Evolutionary conservation across 2,797 vertebrate species (phyloP).

Genomic region (Malurus splendens): DNA sequence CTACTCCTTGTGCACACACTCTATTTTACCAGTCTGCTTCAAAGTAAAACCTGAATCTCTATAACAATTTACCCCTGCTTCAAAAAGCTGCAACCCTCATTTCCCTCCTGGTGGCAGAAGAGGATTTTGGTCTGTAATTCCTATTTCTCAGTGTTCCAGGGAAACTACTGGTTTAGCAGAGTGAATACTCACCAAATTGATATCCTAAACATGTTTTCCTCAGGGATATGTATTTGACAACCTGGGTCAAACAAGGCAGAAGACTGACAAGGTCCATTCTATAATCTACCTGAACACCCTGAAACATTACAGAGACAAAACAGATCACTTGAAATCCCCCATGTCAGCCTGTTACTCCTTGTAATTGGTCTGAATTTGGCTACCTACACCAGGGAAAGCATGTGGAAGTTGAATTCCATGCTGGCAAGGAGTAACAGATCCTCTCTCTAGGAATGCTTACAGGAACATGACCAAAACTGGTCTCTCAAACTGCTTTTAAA

Average conservation of each 20-base stretch:
- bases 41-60: not conserved
- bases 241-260: not conserved
- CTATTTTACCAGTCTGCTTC: not conserved
- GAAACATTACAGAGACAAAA: not conserved
- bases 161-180: not conserved
- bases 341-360: accelerated
- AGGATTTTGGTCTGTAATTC: not conserved
- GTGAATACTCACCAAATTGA: not conserved
- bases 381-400: not conserved
- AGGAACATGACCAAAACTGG: not conserved
- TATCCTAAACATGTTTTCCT: not conserved
- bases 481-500: not conserved
- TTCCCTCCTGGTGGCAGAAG: not conserved
- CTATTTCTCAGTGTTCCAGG: not conserved
- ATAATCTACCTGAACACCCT: not conserved
- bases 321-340: accelerated
- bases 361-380: not conserved
- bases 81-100: not conserved
- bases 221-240: not conserved
- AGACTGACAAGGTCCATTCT: not conserved
- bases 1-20: not conserved
- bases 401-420: not conserved
- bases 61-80: not conserved
- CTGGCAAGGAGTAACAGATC: not conserved
- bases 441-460: not conserved